Evolutionary conservation across 2,888 invertebrate species (phyloP).

Genomic region (Eupithecia subfuscata): DNA sequence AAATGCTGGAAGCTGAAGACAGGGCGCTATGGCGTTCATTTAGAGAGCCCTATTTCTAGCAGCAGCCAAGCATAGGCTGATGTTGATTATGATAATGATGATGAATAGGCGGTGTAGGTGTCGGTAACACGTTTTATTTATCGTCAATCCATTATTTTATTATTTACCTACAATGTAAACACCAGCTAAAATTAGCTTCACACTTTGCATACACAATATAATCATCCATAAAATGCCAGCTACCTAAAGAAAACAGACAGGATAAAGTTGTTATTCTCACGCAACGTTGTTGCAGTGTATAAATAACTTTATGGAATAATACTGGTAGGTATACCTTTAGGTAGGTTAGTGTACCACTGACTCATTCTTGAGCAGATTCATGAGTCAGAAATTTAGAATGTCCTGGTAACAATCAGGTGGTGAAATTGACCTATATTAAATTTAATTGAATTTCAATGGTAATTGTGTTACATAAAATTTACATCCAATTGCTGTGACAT

Average conservation of each 20-base stretch:
- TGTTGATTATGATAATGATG: background rate
- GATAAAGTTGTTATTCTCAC: constrained; percentile 22
- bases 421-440: constrained; percentile 38
- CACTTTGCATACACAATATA: background rate
- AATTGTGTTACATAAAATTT: constrained; percentile 22
- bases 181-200: background rate
- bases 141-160: background rate
- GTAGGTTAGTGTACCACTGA: constrained; percentile 22
- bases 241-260: constrained; percentile 15
- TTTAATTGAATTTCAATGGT: constrained; percentile 27
- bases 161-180: background rate
- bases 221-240: background rate
- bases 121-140: background rate
- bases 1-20: background rate
- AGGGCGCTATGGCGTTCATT: background rate
- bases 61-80: background rate
- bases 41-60: background rate
- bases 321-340: background rate
- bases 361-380: constrained; percentile 26
- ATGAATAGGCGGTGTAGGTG: background rate
- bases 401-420: constrained; percentile 24
- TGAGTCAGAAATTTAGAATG: constrained; percentile 24
- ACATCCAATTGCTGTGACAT: constrained; percentile 23
- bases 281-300: constrained; percentile 24
- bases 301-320: constrained; percentile 28